Conservation (phyloP, 2,888 invertebrate genomes). For the Flexamia atlantica region DNA sequence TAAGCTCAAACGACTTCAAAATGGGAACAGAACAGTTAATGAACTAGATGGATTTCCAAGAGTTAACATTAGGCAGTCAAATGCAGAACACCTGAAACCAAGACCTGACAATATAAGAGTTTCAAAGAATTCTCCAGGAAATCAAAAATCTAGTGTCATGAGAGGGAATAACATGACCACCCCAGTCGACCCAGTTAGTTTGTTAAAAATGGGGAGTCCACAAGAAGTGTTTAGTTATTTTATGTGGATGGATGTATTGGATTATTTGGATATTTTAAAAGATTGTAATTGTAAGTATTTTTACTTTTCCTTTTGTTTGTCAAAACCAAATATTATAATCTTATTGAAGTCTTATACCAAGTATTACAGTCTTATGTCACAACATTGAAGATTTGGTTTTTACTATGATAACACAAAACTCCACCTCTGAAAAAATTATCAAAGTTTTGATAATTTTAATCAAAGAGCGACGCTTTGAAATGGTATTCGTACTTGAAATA, state of each 20-base stretch:
- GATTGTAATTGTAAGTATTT: neutral
- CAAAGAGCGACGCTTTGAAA: too few relatives aligned
- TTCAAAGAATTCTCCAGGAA: neutral
- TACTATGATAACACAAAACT: too few relatives aligned
- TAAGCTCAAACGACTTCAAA: neutral
- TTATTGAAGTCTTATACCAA: too few relatives aligned
- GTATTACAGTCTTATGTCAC: too few relatives aligned
- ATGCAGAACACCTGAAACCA: neutral
- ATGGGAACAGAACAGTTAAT: neutral
- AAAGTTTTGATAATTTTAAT: too few relatives aligned
- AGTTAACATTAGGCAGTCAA: neutral
- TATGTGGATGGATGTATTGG: neutral
- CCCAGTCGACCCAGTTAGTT: neutral
- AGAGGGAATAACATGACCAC: neutral
- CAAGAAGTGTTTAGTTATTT: neutral
- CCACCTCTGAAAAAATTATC: too few relatives aligned
- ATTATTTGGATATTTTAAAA: neutral
- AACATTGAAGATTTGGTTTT: too few relatives aligned
- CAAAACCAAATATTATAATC: too few relatives aligned
- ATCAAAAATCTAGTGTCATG: neutral
- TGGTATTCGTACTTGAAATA: too few relatives aligned
- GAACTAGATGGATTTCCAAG: neutral
- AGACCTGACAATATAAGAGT: neutral
- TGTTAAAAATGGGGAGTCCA: neutral
- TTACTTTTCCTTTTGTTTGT: too few relatives aligned